These are phyloP conservation scores for Heliangelus exortis DNA, from an alignment of 2,797 vertebrate genomes.

Conservation along the genomic window DNA sequence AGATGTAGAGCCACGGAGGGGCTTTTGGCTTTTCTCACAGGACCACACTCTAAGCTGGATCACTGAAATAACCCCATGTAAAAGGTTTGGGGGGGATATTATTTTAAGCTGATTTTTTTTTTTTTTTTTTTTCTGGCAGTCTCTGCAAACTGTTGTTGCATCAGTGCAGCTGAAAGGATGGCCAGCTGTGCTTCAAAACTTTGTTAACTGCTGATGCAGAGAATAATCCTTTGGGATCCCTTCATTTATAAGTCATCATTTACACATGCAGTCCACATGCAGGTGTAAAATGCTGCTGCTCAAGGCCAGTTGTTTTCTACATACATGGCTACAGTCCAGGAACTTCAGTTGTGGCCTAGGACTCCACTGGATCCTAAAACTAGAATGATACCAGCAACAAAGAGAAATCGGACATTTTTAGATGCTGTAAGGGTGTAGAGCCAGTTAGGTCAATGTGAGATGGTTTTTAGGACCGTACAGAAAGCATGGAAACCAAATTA, in stretches of 20 bases:
- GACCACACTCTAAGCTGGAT: background rate
- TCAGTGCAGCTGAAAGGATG: background rate
- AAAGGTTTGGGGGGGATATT: background rate
- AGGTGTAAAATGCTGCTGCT: background rate
- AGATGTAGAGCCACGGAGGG: background rate
- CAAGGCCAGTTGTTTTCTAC: background rate
- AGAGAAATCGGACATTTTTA: background rate
- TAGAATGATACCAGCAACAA: background rate
- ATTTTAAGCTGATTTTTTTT: background rate
- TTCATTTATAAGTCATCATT: background rate
- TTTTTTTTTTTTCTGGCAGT: background rate
- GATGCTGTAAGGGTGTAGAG: background rate
- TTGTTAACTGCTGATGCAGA: background rate
- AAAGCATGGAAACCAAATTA: background rate
- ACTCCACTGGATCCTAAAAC: background rate
- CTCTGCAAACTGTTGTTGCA: background rate
- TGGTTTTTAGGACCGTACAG: background rate
- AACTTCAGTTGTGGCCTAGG: background rate
- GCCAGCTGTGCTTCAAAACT: background rate
- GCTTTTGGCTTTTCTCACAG: background rate
- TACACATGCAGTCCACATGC: background rate
- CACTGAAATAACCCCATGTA: background rate
- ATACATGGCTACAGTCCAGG: fast-evolving
- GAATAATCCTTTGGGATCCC: background rate
- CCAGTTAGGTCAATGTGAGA: background rate